These are phyloP conservation scores for Siphlonurus alternatus DNA, from an alignment of 2,888 invertebrate genomes.

Conservation along the genomic window DNA sequence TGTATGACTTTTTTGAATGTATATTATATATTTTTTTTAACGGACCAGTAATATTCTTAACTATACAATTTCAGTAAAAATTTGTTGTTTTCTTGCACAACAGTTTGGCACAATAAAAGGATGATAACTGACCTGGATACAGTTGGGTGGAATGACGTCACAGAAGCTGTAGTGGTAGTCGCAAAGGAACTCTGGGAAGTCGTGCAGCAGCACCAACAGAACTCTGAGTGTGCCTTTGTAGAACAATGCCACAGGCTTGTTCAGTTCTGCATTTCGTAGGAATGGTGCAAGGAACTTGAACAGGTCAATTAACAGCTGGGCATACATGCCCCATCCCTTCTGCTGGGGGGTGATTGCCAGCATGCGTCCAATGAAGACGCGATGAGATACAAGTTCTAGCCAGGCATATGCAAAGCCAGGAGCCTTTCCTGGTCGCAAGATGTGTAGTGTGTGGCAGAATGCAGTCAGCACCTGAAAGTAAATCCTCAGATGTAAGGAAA, in stretches of 20 bases:
- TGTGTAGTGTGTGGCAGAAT: conserved; percentile 89
- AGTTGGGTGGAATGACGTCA: conserved; percentile 97
- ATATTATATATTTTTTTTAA: too few relatives aligned
- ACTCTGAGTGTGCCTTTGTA: conserved; percentile 95
- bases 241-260: conserved; percentile 79
- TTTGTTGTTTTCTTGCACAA: too few relatives aligned
- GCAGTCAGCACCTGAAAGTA: conserved; percentile 74
- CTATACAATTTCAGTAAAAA: too few relatives aligned
- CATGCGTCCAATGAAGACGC: conserved; percentile 88
- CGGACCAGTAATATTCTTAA: too few relatives aligned
- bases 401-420: conserved; percentile 97
- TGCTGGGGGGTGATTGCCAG: conserved; percentile 81
- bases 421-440: conserved; percentile 78
- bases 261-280: conserved; percentile 89
- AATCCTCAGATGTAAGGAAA: conserved; percentile 6
- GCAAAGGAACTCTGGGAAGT: conserved; percentile 98
- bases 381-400: conserved; percentile 93
- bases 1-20: too few relatives aligned
- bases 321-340: conserved; percentile 95
- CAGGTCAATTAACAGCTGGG: conserved; percentile 84
- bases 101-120: not conserved
- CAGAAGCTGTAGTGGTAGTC: conserved; percentile 99
- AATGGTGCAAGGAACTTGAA: conserved; percentile 96
- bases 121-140: conserved; percentile 48
- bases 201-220: conserved; percentile 85